Conservation (phyloP, 2,113 vertebrate species). For the Dipodomys merriami region DNA sequence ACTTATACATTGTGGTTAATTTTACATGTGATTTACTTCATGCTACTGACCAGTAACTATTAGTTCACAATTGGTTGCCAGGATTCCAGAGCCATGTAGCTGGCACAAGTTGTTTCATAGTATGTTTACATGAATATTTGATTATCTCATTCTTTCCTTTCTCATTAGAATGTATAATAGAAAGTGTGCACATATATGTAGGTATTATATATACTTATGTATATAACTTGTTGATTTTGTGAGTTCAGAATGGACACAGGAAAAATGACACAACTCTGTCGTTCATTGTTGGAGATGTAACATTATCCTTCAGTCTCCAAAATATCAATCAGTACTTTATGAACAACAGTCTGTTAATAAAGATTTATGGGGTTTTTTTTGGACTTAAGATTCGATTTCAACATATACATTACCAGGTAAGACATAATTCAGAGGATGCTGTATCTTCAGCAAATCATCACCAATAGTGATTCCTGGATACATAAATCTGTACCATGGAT, state of each 20-base stretch:
- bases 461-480: no score
- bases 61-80: no score
- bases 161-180: no score
- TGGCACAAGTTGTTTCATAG: no score
- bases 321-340: not conserved
- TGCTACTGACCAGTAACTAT: not conserved
- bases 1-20: not conserved
- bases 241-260: not conserved
- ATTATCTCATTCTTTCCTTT: not conserved
- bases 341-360: no score
- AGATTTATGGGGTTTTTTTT: not conserved
- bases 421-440: not conserved
- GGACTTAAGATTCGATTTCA: no score
- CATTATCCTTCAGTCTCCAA: not conserved
- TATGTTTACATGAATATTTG: not conserved
- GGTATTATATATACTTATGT: not conserved
- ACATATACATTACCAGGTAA: not conserved
- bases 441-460: slow-evolving; percentile 30
- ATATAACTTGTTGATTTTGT: not conserved
- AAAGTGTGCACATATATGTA: not conserved
- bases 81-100: no score
- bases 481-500: no score
- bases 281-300: no score
- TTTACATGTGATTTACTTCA: slow-evolving; percentile 32
- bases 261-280: not conserved